phyloP scores from a whole-genome alignment of 1,140 invertebrate species.

The Oppia nitens region DNA sequence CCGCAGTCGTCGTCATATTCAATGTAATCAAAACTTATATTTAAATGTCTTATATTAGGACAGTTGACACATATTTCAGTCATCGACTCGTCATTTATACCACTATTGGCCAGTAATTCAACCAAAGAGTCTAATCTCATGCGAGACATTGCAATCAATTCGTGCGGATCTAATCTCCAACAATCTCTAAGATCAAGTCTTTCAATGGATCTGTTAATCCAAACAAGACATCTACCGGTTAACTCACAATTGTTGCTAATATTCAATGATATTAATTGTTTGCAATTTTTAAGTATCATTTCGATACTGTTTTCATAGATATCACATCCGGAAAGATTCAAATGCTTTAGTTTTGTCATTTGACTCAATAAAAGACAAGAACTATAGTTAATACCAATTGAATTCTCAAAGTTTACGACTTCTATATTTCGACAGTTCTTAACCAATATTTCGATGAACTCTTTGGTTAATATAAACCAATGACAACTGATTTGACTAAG shows the following conservation, averaged over 20 bases:
- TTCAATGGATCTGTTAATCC: background rate
- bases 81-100: conserved; percentile 5
- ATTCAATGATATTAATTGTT: background rate
- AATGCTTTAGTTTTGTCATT: background rate
- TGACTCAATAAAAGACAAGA: background rate
- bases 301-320: background rate
- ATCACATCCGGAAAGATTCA: conserved; percentile 4
- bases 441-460: background rate
- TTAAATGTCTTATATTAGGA: background rate
- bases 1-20: conserved; percentile 2
- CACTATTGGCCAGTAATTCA: conserved; percentile 6
- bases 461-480: conserved; percentile 1
- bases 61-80: background rate
- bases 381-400: background rate
- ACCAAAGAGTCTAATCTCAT: background rate
- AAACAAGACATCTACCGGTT: background rate
- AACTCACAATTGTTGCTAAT: conserved; percentile 4
- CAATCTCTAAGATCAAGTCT: conserved; percentile 9
- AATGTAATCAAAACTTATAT: conserved; percentile 13
- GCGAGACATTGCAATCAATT: background rate
- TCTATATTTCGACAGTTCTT: background rate
- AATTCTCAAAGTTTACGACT: conserved; percentile 3
- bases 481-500: background rate
- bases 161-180: background rate
- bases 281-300: background rate